These are phyloP conservation scores for Fratercula arctica DNA, from an alignment of 2,797 vertebrate genomes.

Conservation along the genomic window DNA sequence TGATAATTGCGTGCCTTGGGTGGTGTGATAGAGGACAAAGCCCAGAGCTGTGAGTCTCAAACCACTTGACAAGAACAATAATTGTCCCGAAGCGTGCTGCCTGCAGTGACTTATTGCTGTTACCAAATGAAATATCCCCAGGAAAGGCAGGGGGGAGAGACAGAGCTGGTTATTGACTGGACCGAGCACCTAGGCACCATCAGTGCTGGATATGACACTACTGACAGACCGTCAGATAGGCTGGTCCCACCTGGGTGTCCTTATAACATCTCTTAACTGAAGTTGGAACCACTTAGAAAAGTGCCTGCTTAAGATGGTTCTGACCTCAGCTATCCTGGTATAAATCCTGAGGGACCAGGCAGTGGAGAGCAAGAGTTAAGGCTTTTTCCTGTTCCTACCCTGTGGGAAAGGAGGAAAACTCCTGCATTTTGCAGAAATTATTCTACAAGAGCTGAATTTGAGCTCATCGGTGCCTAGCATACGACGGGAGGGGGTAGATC, in stretches of 20 bases:
- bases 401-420: neutral
- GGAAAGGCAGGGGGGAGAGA: neutral
- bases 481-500: neutral
- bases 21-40: constrained; percentile 53
- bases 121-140: constrained; percentile 38
- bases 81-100: constrained; percentile 13
- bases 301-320: neutral
- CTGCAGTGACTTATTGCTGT: constrained; percentile 39
- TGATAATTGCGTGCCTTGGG: constrained; percentile 63
- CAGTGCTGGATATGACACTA: neutral
- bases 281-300: neutral
- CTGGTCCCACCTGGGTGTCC: neutral
- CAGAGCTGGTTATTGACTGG: neutral
- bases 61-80: constrained; percentile 49
- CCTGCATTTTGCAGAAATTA: neutral
- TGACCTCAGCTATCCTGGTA: neutral
- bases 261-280: neutral
- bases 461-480: neutral
- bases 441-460: neutral
- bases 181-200: neutral
- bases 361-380: neutral
- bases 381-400: neutral
- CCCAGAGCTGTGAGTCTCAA: constrained; percentile 43
- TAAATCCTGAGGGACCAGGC: neutral
- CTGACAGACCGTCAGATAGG: neutral